Conservation (phyloP, 2,113 vertebrate genomes). For the Ammodramus savannarum region DNA sequence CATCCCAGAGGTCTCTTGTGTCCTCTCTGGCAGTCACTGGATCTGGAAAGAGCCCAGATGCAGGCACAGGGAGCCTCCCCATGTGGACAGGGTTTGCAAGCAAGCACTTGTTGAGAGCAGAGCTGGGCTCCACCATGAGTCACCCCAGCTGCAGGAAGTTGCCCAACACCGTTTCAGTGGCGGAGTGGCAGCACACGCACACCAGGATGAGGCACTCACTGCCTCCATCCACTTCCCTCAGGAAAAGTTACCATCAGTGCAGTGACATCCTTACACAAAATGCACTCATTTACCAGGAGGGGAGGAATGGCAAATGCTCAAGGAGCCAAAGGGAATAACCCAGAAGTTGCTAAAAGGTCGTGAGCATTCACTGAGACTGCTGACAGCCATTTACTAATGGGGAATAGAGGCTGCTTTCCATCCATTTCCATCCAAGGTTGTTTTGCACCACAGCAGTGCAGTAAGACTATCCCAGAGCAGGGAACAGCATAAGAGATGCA, state of each 20-base stretch:
- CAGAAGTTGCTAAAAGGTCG: neutral
- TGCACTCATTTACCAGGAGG: accelerated
- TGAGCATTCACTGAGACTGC: accelerated
- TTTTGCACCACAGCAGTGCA: accelerated
- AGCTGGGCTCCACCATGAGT: neutral
- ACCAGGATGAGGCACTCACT: neutral
- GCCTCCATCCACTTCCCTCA: neutral
- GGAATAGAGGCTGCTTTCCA: neutral
- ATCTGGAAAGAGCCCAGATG: neutral
- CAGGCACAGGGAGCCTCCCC: neutral
- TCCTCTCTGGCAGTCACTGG: too few species aligned
- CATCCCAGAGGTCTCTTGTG: neutral
- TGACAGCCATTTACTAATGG: accelerated
- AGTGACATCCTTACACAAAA: neutral
- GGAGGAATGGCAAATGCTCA: neutral
- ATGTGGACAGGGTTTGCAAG: neutral
- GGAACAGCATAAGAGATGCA: neutral
- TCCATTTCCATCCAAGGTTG: neutral
- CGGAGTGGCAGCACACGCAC: accelerated
- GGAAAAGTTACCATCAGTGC: neutral
- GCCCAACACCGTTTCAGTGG: neutral
- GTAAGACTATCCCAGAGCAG: neutral
- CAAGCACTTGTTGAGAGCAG: neutral
- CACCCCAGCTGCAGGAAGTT: conserved; percentile 5
- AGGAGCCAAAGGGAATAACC: neutral